These are phyloP conservation scores for Ophion obscuratus DNA, from an alignment of 2,888 invertebrate genomes.

Conservation along the genomic window DNA sequence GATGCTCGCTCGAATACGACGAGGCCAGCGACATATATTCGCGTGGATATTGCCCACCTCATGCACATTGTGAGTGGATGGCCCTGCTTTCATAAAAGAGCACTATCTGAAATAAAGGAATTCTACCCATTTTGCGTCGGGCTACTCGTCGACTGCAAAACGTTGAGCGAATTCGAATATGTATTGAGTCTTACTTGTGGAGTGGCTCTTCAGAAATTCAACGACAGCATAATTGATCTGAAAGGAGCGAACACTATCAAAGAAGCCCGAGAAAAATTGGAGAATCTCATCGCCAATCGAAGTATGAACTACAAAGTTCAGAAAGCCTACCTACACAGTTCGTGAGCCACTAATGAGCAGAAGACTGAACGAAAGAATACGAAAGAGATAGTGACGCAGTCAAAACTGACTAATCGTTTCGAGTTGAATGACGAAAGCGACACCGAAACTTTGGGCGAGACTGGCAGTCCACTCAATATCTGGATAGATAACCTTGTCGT, in stretches of 20 bases:
- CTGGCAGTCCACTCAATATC: not conserved
- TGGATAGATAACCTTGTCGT: not conserved
- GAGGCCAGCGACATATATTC: constrained; percentile 1
- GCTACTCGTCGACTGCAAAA: constrained; percentile 46
- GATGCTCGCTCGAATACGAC: not conserved
- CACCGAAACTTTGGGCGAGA: not conserved
- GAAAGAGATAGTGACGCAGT: no score
- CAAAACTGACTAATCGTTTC: not conserved
- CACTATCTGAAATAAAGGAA: constrained; percentile 26
- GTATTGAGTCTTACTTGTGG: constrained; percentile 49
- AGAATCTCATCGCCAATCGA: not conserved
- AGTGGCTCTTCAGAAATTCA: constrained; percentile 36
- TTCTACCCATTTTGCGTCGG: constrained; percentile 54
- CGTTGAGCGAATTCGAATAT: constrained; percentile 34
- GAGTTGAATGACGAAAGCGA: not conserved
- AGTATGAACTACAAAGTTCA: not conserved
- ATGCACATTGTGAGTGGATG: constrained; percentile 50
- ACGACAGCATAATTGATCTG: constrained; percentile 37
- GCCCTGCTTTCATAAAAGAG: constrained; percentile 31
- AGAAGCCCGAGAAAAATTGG: constrained; percentile 36
- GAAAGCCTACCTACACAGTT: not conserved
- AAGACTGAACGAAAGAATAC: not conserved
- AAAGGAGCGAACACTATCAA: not conserved
- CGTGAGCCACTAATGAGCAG: not conserved
- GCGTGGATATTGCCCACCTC: no score